Base-by-base conservation (phyloP, 2,113 vertebrate genomes). In the Atherinomorus stipes region DNA sequence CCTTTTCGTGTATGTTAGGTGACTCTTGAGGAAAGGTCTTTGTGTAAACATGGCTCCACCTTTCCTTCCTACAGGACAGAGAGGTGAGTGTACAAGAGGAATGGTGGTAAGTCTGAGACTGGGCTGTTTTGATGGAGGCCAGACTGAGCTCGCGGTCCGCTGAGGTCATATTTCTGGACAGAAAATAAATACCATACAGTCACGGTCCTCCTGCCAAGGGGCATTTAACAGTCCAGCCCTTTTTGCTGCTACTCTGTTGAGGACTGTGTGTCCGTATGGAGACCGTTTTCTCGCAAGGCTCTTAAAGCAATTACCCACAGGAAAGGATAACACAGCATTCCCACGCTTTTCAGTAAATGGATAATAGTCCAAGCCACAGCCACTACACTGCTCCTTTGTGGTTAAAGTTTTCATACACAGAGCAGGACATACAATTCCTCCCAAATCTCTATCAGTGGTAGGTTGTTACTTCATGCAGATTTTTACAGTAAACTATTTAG, bases 101-200 rank as follows among this genome's bases (percentile, higher is more conserved):
- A 56, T 15, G 52, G 37, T 22, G 45, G 82, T 56, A 64, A 34
- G 78, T 64, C 73, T 58, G 84, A 57, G 89, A 90, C 90, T 87
- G 85, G 68, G 74, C 40, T 44, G 40, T 61, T 83, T 76, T 87
- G 84, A 83, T 73, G 83, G 83, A 81, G 85, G 65, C 67, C 80
- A 78, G 85, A 56, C 74, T 4, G 63, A 82, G 76, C 71, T 57
- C 4, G 22, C 52, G 47, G 70, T 40, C 51, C 45, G n/a, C 78
- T 89, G 85, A 88, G 90, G 85, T 91, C 89, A 90, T 85, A 88
- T 89, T 90, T 90, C 89, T 78, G 81, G 79, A 82, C 76, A 79
- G 72, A 91, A 87, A 90, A 88, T 81, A 91, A 89, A 91, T 85
- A 77, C 80, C 87, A 75, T 58, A 26, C 65, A 79, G 61, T 60